Evolutionary conservation across 2,888 invertebrate species (phyloP).

Genomic region (Melanostoma scalare): DNA sequence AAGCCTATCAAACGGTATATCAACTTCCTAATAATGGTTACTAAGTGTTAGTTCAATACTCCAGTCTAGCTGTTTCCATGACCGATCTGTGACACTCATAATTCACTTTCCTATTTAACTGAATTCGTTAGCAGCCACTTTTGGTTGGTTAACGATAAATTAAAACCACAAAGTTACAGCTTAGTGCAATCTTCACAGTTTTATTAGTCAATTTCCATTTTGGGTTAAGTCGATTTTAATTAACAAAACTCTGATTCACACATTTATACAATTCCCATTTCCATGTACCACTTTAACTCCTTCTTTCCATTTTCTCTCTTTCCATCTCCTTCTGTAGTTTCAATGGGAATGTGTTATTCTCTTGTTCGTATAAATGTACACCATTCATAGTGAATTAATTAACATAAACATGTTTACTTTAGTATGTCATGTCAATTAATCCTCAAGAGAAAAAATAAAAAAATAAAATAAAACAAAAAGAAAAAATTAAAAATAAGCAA

Average conservation of each 20-base stretch:
- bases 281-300: slow-evolving; percentile 27
- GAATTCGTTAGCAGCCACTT: not conserved
- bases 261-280: slow-evolving; percentile 8
- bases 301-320: slow-evolving; percentile 19
- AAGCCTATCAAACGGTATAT: too few species aligned
- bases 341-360: slow-evolving; percentile 3
- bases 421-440: slow-evolving; percentile 56
- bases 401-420: slow-evolving; percentile 49
- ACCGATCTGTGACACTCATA: too few species aligned
- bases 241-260: slow-evolving; percentile 32
- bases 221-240: slow-evolving; percentile 52
- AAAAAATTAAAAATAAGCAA: not conserved
- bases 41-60: slow-evolving; percentile 9
- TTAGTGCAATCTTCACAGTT: slow-evolving; percentile 40
- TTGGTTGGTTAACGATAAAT: not conserved
- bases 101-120: not conserved
- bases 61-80: slow-evolving; percentile 12
- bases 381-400: slow-evolving; percentile 36
- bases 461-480: slow-evolving; percentile 9
- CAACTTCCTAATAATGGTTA: not conserved
- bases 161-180: slow-evolving; percentile 4
- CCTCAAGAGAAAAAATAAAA: slow-evolving; percentile 16
- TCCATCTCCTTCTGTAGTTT: not conserved
- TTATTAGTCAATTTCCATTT: slow-evolving; percentile 51
- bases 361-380: not conserved